Evolutionary conservation across 23 tunicate genomes (phyloP).

Genomic region (Aplidium turbinatum): DNA sequence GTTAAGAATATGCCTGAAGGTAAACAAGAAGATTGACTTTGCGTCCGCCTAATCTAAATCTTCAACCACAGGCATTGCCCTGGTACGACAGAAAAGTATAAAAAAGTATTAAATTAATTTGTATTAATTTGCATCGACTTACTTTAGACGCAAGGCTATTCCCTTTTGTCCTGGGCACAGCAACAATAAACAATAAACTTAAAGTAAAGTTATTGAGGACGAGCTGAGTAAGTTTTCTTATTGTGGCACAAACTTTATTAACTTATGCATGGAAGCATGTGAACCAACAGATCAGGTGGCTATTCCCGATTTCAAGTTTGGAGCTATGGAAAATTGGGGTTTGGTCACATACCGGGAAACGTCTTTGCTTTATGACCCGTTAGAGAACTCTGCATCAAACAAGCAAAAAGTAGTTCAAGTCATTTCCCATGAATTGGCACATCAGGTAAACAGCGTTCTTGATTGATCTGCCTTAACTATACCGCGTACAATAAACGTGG

Average conservation of each 20-base stretch:
- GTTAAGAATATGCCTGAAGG: no score
- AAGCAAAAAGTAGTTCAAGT: constrained; percentile 13
- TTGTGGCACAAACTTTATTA: not conserved
- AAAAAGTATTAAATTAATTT: no score
- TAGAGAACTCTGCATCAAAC: constrained; percentile 11
- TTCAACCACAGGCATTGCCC: no score
- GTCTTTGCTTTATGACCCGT: constrained; percentile 15
- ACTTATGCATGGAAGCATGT: not conserved
- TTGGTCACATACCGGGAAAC: constrained; percentile 50
- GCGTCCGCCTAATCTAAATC: no score
- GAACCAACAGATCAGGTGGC: constrained; percentile 46
- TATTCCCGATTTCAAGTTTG: constrained; percentile 45
- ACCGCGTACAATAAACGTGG: not conserved
- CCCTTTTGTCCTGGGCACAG: no score
- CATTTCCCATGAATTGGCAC: constrained; percentile 55
- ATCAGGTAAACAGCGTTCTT: constrained; percentile 50
- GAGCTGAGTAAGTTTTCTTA: not conserved
- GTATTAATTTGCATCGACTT: no score
- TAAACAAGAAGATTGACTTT: no score
- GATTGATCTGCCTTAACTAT: not conserved
- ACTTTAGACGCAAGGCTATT: no score
- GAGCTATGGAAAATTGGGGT: constrained; percentile 72
- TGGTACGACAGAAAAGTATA: no score
- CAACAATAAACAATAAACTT: no score
- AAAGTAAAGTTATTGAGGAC: no score